Conservation (phyloP, 2,888 invertebrate species). For the Reticulitermes lucifugus region DNA sequence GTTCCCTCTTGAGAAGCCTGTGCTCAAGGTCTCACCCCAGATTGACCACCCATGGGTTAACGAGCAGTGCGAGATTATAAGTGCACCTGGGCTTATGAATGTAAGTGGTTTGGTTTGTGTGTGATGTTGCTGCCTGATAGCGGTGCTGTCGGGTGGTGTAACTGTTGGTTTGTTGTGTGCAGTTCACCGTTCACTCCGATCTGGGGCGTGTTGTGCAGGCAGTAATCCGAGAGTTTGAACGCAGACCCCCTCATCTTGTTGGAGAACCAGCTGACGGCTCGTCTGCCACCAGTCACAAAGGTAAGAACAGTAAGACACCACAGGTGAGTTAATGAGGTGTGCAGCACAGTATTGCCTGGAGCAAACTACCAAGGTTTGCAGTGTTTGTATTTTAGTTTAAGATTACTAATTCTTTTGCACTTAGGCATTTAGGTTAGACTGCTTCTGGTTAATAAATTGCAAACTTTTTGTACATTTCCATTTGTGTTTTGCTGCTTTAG, state of each 20-base stretch:
- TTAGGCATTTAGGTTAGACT: no score
- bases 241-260: conserved; percentile 67
- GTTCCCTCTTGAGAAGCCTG: conserved; percentile 82
- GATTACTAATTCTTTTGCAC: no score
- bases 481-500: no score
- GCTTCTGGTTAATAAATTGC: no score
- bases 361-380: no score
- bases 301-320: conserved; percentile 53
- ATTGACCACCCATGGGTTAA: conserved; percentile 81
- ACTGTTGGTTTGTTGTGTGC: conserved; percentile 51
- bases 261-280: not conserved
- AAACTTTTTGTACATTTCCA: no score
- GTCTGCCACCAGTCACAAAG: conserved; percentile 58
- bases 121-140: not conserved
- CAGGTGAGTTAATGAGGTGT: no score
- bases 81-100: conserved; percentile 81
- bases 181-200: conserved; percentile 83
- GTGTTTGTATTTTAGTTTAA: no score
- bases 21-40: conserved; percentile 74
- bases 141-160: not conserved
- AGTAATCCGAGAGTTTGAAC: conserved; percentile 81
- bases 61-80: conserved; percentile 73
- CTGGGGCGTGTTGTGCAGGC: conserved; percentile 84
- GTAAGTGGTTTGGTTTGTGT: conserved; percentile 62
- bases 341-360: no score